Base-by-base conservation (phyloP, 2,888 invertebrate species). In the Dascillus cervinus region DNA sequence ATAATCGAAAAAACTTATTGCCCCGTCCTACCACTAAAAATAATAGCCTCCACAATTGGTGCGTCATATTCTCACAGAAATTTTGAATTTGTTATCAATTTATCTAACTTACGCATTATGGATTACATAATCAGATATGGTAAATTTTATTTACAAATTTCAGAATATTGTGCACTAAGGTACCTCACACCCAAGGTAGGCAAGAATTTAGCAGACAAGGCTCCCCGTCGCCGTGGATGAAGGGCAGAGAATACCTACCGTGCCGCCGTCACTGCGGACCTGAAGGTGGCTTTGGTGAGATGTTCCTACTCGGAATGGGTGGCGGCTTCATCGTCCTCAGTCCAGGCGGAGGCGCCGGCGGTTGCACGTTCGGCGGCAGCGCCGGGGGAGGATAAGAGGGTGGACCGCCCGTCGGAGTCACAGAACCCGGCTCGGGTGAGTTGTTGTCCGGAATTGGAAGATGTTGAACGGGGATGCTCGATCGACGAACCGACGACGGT, bases 281-380 rank as follows among this genome's bases (percentile, higher is more conserved):
- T 38, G 55, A 42, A 50, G 50, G 52, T 43, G 56, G 63, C 43
- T 69, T 60, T 41, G 68, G 67, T 0, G 69, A 67, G 29, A 69
- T 65, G 34, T 63, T 70, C 31, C 74, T 69, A 43, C 64, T 64
- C 42, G 75, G 75, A 11, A 75, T 65, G 38, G 75, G 75, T 9
- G 75, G 73, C 30, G 75, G 68, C 26, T 56, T 53, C n/a, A 49
- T 44, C 2, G 54, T 49, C 24, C 51, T 32, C 3, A 41, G 47
- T 21, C 46, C 43, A 8, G 64, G 64, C 1, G 64, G 63, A 2
- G 58, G 55, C 3, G 64, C 62, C 2, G 65, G 64, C 1, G 64
- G 64, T 17, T 57, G 53, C 2, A 59, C 61, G 3, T 58, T 59
- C 4, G 60, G 54, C 1, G 64, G 62, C 38, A 64, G 42, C 8